A percentile compares a stretch with the other conserved stretches of the same genome.
Conservation (phyloP, 1,140 invertebrate genomes). For the Homalodisca vitripennis region DNA sequence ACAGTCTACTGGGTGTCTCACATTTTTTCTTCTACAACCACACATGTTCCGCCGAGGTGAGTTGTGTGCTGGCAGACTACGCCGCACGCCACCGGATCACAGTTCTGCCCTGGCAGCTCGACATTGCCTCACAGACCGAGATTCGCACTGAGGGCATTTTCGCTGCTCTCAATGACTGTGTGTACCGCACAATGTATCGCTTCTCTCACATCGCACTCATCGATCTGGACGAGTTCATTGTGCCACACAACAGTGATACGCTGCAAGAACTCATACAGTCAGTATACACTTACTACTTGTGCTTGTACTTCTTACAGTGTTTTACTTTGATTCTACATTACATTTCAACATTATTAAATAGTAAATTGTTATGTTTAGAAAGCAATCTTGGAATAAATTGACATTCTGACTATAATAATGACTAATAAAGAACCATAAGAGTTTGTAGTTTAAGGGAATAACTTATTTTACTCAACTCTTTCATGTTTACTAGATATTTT, state of each 20-base stretch:
- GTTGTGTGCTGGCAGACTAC: slow-evolving; percentile 74
- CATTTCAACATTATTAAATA: no score
- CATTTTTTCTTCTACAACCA: slow-evolving; percentile 94
- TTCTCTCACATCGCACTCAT: slow-evolving; percentile 80
- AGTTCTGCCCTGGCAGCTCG: slow-evolving; percentile 85
- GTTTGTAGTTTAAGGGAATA: no score
- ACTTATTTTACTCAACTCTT: no score
- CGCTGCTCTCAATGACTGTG: slow-evolving; percentile 89
- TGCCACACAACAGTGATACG: slow-evolving; percentile 74
- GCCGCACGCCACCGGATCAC: slow-evolving; percentile 63
- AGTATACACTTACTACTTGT: slow-evolving; percentile 37
- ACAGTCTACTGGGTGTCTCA: slow-evolving; percentile 78
- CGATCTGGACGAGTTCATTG: slow-evolving; percentile 89
- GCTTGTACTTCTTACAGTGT: no score
- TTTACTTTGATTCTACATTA: no score
- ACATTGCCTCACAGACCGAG: slow-evolving; percentile 86
- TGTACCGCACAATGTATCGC: slow-evolving; percentile 84
- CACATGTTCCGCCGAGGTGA: slow-evolving; percentile 74
- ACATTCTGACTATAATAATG: no score
- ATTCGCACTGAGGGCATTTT: slow-evolving; percentile 91
- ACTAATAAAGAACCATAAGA: no score
- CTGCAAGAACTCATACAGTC: slow-evolving; percentile 63
- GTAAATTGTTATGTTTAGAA: no score
- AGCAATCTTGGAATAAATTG: no score
- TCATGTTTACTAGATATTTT: no score